Evolutionary conservation across 2,888 invertebrate species (phyloP).

Genomic region (Cephus pulcher): DNA sequence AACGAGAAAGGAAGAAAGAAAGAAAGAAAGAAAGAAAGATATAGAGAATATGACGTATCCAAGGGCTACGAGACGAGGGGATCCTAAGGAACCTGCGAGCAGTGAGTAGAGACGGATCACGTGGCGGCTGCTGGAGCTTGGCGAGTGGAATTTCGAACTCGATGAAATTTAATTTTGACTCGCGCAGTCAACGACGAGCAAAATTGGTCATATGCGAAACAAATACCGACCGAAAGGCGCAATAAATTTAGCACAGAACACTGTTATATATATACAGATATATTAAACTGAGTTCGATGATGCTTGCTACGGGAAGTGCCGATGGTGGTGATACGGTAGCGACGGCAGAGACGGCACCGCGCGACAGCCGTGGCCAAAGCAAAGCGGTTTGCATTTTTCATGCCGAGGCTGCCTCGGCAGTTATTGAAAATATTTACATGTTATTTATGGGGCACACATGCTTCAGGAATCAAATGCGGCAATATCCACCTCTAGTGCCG

Average conservation of each 20-base stretch:
- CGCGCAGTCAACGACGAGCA: too few species aligned
- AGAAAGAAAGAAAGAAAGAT: slow-evolving; percentile 13
- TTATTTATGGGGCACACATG: slow-evolving; percentile 63
- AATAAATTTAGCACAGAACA: slow-evolving; percentile 52
- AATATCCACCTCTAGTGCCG: slow-evolving; percentile 37
- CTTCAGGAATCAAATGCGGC: slow-evolving; percentile 51
- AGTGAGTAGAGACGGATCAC: too few species aligned
- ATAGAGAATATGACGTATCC: neutral
- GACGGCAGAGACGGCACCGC: too few species aligned
- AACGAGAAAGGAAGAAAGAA: slow-evolving; percentile 7
- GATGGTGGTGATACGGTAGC: slow-evolving; percentile 23
- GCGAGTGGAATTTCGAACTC: neutral
- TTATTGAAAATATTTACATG: slow-evolving; percentile 66
- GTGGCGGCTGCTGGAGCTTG: too few species aligned
- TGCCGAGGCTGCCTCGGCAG: slow-evolving; percentile 53
- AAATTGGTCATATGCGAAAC: slow-evolving; percentile 46
- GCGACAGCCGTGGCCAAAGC: slow-evolving; percentile 35
- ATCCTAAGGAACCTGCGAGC: neutral
- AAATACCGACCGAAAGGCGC: slow-evolving; percentile 51
- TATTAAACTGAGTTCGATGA: slow-evolving; percentile 53
- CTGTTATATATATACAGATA: slow-evolving; percentile 47
- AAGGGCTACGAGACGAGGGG: neutral
- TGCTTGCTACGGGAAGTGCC: slow-evolving; percentile 16
- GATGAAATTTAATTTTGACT: neutral
- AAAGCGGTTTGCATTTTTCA: slow-evolving; percentile 63